Evolutionary conservation across 2,888 invertebrate genomes (phyloP), one percentile per base, ranked within the genome.

Genomic region (Dyspetes luteomarginatus): DNA sequence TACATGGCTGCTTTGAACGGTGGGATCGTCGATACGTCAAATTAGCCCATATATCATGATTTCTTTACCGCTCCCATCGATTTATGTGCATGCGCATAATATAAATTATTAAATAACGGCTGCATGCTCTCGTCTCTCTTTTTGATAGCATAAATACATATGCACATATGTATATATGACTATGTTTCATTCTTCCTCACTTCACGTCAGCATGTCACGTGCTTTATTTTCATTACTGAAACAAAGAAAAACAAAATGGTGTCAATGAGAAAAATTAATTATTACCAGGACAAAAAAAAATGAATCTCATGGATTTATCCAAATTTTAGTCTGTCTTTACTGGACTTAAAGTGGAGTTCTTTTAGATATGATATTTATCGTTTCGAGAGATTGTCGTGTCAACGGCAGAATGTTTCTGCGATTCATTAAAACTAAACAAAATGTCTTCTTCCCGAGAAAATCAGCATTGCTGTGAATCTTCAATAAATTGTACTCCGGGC

Each of bases 41-140:
- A 91, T 91, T 91, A 90, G 89, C 90, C 86, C 89, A 88, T 91
- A 90, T 88, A 91, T 91, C 91, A 91, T 91, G 90, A 85, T 89
- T 89, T 90, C 90, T 90, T 91, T 87, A 87, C 86, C 87, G 84
- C 81, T 83, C 83, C 84, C 82, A 82, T 88, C 90, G 89, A 91
- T 91, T 91, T 91, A 91, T 91, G 90, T 89, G 86, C 88, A 86
- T 84, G 87, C 88, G 89, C 90, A 90, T 91, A 90, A 91, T 91
- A 90, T 91, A 91, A 91, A 91, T 91, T 91, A 92, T 91, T 91
- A 91, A 91, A 91, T 91, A 90, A 90, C 85, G 71, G 73, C 81
- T 65, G 81, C 82, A 64, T 78, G 74, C 78, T 73, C 68, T 58
- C 48, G 55, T 78, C 62, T 52, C 5, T 45, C 65, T 56, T 15